Percentiles rank a stretch among this genome's conserved stretches.
Evolutionary conservation across 53 echinoderm and acorn worm species (phyloP).

Genomic region (Hippasteria phrygiana): DNA sequence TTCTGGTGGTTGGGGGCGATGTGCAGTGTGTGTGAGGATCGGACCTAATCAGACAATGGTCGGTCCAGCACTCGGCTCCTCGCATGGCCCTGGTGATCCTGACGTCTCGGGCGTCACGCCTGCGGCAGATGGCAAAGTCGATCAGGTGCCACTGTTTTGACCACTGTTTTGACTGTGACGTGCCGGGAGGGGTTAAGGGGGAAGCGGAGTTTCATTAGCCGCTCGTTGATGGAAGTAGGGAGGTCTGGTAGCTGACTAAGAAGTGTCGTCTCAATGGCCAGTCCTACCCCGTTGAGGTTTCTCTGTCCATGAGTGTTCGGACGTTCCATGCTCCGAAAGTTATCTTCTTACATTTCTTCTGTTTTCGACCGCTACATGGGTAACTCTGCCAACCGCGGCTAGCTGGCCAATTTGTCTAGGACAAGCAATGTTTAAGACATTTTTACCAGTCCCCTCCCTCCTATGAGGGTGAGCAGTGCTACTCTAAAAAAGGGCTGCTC

Average conservation of each 20-base stretch:
- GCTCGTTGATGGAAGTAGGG: constrained; percentile 13
- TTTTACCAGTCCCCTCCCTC: constrained; percentile 6
- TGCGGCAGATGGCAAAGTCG: constrained; percentile 13
- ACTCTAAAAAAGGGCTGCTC: constrained; percentile 4
- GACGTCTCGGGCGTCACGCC: background rate
- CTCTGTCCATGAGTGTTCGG: constrained; percentile 2
- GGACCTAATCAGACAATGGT: background rate
- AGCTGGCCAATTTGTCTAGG: constrained; percentile 13
- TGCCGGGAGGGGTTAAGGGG: background rate
- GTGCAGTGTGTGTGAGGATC: background rate
- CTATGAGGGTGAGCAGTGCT: constrained; percentile 25
- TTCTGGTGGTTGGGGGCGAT: background rate
- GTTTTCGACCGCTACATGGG: background rate
- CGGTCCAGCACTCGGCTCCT: constrained; percentile 1
- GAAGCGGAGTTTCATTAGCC: constrained; percentile 56
- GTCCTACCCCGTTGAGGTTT: constrained; percentile 19
- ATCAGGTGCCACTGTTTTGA: constrained; percentile 38
- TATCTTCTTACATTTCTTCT: background rate
- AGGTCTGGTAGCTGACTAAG: constrained; percentile 40
- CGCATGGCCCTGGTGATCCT: constrained; percentile 8
- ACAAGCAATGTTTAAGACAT: constrained; percentile 15
- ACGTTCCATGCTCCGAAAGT: background rate
- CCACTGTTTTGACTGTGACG: constrained; percentile 27
- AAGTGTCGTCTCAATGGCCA: constrained; percentile 41
- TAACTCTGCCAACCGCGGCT: background rate